Evolutionary conservation across 1,140 invertebrate species (phyloP), one percentile per base, ranked within the genome.

Genomic region (Potamilus streckersoni): DNA sequence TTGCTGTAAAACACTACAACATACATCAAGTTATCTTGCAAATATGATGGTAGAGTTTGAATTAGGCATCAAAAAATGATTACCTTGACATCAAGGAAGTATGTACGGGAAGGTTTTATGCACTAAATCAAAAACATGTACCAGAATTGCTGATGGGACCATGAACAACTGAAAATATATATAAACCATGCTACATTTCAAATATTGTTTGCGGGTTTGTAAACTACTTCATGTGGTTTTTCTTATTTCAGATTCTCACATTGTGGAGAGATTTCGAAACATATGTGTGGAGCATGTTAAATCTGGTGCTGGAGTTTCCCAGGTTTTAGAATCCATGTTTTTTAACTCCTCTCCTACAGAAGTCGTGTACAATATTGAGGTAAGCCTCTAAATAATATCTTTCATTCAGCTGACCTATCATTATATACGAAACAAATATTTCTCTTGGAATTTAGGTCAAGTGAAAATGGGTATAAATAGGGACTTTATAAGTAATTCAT

Each of bases 331-430:
- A 81, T 91, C 90, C 74, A 91, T 95, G 87, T 95, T 95, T 87
- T 94, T 95, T 87, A 92, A 92, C 83, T 90, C 92, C 20, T 93
- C 94, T 70, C 93, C 95, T 38, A 94, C 95, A 65, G 93, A 95
- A 90, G 94, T 95, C 83, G 91, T 95, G 23, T 96, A 96, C 86
- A 93, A 90, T 84, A 80, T 88, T 62, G 87, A 88, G 87, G 87
- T 88, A 74, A 71, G 83, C 73, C 0, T 49, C 17, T 14, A 67
- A 23, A 17, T 49, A 27, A 71, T 15, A n/a, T 60, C 0, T 56
- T 27, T 6, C 62, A 62, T 58, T 19, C 23, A 19, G 67, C 14
- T 66, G 16, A 19, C 17, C 16, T 64, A n/a, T n/a, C 8, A 23
- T 57, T 58, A 31, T 38, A 59, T 27, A 38, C 56, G 20, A 23